Conservation (phyloP, 2,888 invertebrate genomes). For the Noctua pronuba region DNA sequence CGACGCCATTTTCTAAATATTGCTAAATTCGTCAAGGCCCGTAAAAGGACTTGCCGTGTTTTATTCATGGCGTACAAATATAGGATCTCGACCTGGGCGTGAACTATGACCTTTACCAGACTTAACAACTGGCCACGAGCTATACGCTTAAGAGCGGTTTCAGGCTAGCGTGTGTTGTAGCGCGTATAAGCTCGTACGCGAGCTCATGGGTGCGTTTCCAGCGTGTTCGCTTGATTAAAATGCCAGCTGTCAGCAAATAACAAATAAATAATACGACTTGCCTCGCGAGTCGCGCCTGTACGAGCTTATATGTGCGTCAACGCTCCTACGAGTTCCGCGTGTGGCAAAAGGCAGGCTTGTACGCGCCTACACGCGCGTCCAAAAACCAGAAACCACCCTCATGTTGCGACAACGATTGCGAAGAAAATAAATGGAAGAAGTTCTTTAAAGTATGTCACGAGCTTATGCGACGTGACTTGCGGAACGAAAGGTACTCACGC, state of each 20-base stretch:
- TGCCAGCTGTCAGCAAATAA: background rate
- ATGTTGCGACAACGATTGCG: background rate
- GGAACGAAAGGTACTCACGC: background rate
- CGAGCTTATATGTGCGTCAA: background rate
- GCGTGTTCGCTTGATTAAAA: background rate
- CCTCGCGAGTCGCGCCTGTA: background rate
- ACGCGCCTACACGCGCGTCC: background rate
- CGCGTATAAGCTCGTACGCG: background rate
- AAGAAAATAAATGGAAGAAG: background rate
- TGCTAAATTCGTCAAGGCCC: constrained; percentile 45
- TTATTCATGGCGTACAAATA: constrained; percentile 54
- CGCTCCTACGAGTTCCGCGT: background rate
- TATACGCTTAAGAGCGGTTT: background rate
- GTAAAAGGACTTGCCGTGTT: constrained; percentile 39
- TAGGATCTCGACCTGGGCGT: constrained; percentile 25
- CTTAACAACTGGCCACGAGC: background rate
- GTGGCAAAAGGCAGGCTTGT: background rate
- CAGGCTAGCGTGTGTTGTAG: background rate
- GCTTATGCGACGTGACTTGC: background rate
- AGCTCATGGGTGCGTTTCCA: too few species aligned
- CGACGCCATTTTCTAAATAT: constrained; percentile 37
- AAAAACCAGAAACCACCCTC: background rate
- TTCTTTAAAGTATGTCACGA: background rate
- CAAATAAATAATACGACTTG: background rate
- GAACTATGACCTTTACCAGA: constrained; percentile 55